These are phyloP conservation scores for Biston betularia DNA, from an alignment of 2,888 invertebrate species.

Conservation along the genomic window DNA sequence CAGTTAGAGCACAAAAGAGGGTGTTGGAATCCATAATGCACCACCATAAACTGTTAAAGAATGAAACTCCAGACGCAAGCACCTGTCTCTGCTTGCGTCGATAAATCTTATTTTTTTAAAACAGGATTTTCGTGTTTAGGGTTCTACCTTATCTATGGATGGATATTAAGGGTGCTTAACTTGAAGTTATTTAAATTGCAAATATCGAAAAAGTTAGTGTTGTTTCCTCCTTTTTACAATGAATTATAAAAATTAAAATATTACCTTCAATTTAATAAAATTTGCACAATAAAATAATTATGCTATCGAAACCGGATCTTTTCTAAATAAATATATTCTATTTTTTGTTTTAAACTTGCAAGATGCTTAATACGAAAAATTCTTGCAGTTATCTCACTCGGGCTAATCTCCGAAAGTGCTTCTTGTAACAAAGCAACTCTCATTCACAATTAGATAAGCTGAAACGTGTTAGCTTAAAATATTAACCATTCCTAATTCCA, in stretches of 20 bases:
- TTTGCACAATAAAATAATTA: neutral
- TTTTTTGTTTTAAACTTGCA: neutral
- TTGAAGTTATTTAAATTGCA: constrained; percentile 53
- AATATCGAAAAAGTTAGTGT: constrained; percentile 47
- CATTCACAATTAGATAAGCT: constrained; percentile 45
- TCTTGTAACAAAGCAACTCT: constrained; percentile 41
- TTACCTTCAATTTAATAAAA: no score
- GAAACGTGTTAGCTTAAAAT: constrained; percentile 49
- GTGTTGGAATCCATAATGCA: constrained; percentile 74
- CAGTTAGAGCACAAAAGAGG: constrained; percentile 79
- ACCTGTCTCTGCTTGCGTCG: constrained; percentile 68
- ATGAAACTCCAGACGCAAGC: constrained; percentile 66
- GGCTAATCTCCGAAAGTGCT: constrained; percentile 39
- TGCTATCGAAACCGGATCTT: neutral
- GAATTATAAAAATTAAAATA: constrained; percentile 7
- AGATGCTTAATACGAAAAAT: constrained; percentile 2
- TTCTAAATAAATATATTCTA: neutral
- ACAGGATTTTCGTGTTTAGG: constrained; percentile 53
- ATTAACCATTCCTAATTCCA: constrained; percentile 64
- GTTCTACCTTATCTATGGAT: constrained; percentile 48
- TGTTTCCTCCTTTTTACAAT: constrained; percentile 33
- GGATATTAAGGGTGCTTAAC: constrained; percentile 49
- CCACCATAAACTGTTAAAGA: constrained; percentile 73
- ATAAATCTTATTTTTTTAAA: constrained; percentile 71
- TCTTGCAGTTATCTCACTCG: constrained; percentile 15